Percentiles rank a stretch among this genome's conserved stretches.
phyloP scores from a whole-genome alignment of 2,888 invertebrate species.

The Acrobasis consociella region DNA sequence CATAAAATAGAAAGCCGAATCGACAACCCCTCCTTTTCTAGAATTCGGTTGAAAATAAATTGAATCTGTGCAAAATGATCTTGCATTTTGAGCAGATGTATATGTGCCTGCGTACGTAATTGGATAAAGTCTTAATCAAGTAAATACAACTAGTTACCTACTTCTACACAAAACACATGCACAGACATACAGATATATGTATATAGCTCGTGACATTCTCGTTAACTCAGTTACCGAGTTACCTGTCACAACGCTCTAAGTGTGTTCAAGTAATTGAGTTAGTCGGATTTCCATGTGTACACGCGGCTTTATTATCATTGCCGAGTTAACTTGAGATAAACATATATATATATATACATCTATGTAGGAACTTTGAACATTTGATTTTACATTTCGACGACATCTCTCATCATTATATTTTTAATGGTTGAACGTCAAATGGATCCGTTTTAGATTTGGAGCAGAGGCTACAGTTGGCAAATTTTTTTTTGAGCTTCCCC shows the following conservation, averaged over 20 bases:
- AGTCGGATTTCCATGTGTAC: constrained; percentile 23
- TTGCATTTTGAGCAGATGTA: too few relatives aligned
- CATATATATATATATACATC: neutral
- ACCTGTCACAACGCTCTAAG: constrained; percentile 26
- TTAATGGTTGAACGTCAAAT: too few relatives aligned
- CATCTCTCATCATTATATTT: too few relatives aligned
- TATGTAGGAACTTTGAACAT: too few relatives aligned
- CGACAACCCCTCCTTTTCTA: too few relatives aligned
- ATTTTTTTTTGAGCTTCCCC: neutral
- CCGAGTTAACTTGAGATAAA: neutral
- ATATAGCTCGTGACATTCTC: constrained; percentile 5
- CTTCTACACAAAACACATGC: neutral
- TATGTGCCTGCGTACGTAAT: too few relatives aligned
- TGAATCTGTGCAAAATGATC: too few relatives aligned
- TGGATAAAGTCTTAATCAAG: neutral
- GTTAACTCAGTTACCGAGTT: constrained; percentile 26
- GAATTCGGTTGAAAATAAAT: too few relatives aligned
- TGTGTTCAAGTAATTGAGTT: constrained; percentile 26
- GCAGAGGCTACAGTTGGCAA: neutral
- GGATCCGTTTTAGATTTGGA: too few relatives aligned
- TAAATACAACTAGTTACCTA: neutral
- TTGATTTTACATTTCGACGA: too few relatives aligned
- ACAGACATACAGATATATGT: neutral
- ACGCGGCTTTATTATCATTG: constrained; percentile 9
- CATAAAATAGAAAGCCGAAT: too few relatives aligned